phyloP scores from a whole-genome alignment of 2,888 invertebrate species.

The Tetheella fluctuosa region DNA sequence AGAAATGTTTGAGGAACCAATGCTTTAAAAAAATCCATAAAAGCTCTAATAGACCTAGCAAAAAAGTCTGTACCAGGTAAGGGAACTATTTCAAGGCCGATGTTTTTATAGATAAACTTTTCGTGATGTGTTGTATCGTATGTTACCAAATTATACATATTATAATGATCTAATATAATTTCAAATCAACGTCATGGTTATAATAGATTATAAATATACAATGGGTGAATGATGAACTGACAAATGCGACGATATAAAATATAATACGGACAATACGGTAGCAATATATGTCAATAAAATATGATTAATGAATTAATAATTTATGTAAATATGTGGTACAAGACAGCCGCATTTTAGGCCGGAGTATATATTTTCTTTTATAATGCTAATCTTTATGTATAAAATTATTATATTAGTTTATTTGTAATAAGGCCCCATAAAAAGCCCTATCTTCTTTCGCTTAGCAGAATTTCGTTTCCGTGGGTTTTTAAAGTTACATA shows the following conservation, averaged over 20 bases:
- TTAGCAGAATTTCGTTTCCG: no score
- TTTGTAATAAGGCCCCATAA: no score
- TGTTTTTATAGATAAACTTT: background rate
- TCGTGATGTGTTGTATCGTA: background rate
- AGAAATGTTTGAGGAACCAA: no score
- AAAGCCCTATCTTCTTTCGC: no score
- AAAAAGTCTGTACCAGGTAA: background rate
- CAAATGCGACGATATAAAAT: background rate
- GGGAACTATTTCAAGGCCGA: background rate
- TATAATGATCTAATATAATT: background rate
- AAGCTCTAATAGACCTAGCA: background rate
- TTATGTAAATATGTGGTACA: background rate
- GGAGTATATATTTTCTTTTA: no score
- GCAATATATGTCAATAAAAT: background rate
- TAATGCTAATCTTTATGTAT: no score
- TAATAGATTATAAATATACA: background rate
- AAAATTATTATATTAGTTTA: no score
- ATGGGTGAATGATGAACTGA: background rate
- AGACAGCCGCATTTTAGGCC: no score
- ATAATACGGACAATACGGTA: background rate
- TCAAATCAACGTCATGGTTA: background rate
- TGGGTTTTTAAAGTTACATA: no score
- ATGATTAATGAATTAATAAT: background rate
- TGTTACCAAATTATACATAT: background rate
- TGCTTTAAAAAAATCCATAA: no score